Base-by-base conservation (phyloP, 2,888 invertebrate genomes). In the Eurytoma adleriae region DNA sequence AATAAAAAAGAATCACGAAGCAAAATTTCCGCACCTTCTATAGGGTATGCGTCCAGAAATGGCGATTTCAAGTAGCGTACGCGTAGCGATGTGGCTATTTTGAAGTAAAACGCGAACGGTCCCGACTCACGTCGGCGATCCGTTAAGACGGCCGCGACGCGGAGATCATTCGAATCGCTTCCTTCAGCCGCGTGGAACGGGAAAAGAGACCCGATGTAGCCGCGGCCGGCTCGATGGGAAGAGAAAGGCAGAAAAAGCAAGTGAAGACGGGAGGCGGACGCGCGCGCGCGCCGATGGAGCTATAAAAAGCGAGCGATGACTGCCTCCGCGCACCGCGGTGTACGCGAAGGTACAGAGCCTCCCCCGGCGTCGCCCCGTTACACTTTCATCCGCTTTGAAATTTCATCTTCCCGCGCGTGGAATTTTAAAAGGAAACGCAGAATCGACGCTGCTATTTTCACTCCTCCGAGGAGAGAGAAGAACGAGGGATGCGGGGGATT, bases 91-190 rank as follows among this genome's bases (percentile, higher is more conserved):
- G 40, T 40, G 40, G 40, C 10, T 27, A 30, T 52, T 62, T 73
- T 71, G 20, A 61, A 13, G 48, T 48, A 73, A 73, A 73, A 64
- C 12, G 54, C 16, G 48, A 71, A 50, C 59, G 4, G 40, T 40
- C 40, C 40, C 40, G 40, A 24, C 71, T 20, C 24, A 18, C 40
- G 30, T 10, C n/a, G 14, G 14, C 30, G 18, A 70, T n/a, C 77
- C 69, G 77, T 77, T 70, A 56, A 61, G 48, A 70, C 70, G 27
- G 61, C 59, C 76, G 54, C 76, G 77, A 70, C 77, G 70, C 56
- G 76, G 18, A 61, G 18, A 69, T 69, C 69, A 62, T 76, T 69
- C 69, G 61, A 76, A 76, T 75, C 52, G 68, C 68, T 67, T 50
- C 30, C 68, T 68, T 59, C 30, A 27, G 56, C 16, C 50, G 50